These are phyloP conservation scores for Drosophila navojoa DNA, from an alignment of 1,140 invertebrate species.

Conservation along the genomic window DNA sequence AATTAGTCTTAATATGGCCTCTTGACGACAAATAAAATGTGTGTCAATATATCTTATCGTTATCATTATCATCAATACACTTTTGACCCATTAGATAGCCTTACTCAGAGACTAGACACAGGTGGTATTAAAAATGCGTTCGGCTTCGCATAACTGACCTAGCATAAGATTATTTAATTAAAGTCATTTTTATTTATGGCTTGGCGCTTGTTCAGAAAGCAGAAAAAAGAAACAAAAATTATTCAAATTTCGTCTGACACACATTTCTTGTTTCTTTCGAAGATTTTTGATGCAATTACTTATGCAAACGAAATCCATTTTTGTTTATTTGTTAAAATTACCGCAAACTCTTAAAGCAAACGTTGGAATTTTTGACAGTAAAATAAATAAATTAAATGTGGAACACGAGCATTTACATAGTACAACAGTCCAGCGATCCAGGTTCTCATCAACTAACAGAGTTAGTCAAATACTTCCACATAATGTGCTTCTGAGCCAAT, in stretches of 20 bases:
- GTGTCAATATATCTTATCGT: neutral
- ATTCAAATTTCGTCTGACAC: constrained; percentile 64
- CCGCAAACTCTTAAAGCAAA: neutral
- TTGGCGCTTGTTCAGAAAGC: neutral
- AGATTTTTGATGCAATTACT: neutral
- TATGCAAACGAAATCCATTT: neutral
- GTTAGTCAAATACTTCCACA: constrained; percentile 18
- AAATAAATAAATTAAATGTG: constrained; percentile 17
- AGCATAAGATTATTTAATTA: constrained; percentile 25
- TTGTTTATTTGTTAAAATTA: neutral
- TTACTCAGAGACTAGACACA: too few relatives aligned
- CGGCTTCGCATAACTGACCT: constrained; percentile 29
- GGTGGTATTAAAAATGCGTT: constrained; percentile 7
- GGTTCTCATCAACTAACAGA: constrained; percentile 21
- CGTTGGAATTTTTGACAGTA: neutral
- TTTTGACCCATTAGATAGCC: too few relatives aligned
- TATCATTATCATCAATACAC: too few relatives aligned
- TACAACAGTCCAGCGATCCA: constrained; percentile 17
- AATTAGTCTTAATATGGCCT: too few relatives aligned
- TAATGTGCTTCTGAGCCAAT: constrained; percentile 9
- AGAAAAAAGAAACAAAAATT: neutral
- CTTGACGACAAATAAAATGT: neutral
- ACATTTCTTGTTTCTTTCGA: constrained; percentile 29
- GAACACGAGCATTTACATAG: constrained; percentile 33
- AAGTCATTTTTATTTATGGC: constrained; percentile 22